Evolutionary conservation across 2,888 invertebrate species (phyloP), one percentile per base, ranked within the genome.

Genomic region (Sthenelais limicola): DNA sequence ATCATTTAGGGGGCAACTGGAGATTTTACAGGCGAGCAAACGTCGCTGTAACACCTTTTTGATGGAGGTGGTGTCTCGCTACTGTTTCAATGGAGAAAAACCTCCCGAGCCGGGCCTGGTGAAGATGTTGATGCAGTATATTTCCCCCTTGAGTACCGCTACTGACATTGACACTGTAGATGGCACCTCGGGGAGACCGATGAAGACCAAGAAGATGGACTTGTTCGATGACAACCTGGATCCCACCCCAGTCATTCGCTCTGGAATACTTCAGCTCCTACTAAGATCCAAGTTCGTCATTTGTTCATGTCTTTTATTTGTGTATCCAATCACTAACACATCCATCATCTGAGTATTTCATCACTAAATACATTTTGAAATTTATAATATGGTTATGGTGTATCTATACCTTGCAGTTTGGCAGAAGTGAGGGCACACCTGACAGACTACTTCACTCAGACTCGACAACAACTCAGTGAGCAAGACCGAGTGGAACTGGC

Each of bases 221-320:
- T 76, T 83, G 66, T 80, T 81, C 66, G 77, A 80, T 52, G 82
- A 82, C 52, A 74, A 79, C 38, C 78, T 84, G 71, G 83, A 83
- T 72, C 82, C 82, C 3, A 83, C 78, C 5, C 84, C 83, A n/a
- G 82, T 84, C 4, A 78, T 84, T 7, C 73, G 84, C 26, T 83
- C 82, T 1, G 82, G 82, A 68, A 73, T 83, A 47, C 78, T 84
- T 21, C 82, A 84, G 69, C 79, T 82, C 35, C 78, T 84, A 15
- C 78, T 84, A 24, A 74, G 78, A 58, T 78, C 82, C 51, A 80
- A 78, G 84, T 84, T 71, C 56, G 68, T 58, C n/a, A n/a, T n/a
- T n/a, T n/a, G n/a, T n/a, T n/a, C n/a, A n/a, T n/a, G n/a, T n/a
- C n/a, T n/a, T n/a, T n/a, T n/a, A n/a, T n/a, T n/a, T n/a, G n/a